phyloP scores from a whole-genome alignment of 2,888 invertebrate genomes.

The Cetonia aurata region DNA sequence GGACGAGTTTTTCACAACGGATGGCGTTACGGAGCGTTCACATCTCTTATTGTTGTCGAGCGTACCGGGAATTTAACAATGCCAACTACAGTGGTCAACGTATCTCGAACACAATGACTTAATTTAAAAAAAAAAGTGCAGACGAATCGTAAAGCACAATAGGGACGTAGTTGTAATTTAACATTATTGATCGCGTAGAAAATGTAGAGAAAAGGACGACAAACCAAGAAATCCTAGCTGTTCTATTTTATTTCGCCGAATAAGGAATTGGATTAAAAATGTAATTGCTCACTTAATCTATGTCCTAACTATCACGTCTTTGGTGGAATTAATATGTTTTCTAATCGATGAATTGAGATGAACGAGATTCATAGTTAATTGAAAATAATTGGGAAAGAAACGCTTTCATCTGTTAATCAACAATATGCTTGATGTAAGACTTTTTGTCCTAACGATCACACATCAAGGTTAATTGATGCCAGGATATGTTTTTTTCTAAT shows the following conservation, averaged over 20 bases:
- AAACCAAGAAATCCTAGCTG: background rate
- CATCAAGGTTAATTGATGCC: too few relatives aligned
- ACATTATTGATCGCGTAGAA: background rate
- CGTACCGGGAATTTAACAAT: conserved; percentile 38
- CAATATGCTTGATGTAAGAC: too few relatives aligned
- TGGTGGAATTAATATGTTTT: too few relatives aligned
- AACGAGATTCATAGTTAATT: too few relatives aligned
- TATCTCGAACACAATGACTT: conserved; percentile 36
- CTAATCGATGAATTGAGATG: too few relatives aligned
- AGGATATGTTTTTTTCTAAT: too few relatives aligned
- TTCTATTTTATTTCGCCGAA: background rate
- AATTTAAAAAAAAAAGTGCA: conserved; percentile 25
- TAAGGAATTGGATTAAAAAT: conserved; percentile 2
- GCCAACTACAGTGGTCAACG: conserved; percentile 26
- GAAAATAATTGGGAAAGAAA: too few relatives aligned
- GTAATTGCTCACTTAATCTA: background rate
- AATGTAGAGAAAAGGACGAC: background rate
- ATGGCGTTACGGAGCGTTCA: conserved; percentile 32
- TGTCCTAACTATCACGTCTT: too few relatives aligned
- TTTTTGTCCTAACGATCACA: too few relatives aligned
- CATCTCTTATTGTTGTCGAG: conserved; percentile 32
- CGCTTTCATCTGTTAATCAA: too few relatives aligned
- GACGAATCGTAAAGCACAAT: conserved; percentile 10
- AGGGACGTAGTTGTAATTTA: conserved; percentile 16
- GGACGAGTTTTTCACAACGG: conserved; percentile 34